Base-by-base conservation (phyloP, 2,797 vertebrate species). In the Bothrops alternatus region DNA sequence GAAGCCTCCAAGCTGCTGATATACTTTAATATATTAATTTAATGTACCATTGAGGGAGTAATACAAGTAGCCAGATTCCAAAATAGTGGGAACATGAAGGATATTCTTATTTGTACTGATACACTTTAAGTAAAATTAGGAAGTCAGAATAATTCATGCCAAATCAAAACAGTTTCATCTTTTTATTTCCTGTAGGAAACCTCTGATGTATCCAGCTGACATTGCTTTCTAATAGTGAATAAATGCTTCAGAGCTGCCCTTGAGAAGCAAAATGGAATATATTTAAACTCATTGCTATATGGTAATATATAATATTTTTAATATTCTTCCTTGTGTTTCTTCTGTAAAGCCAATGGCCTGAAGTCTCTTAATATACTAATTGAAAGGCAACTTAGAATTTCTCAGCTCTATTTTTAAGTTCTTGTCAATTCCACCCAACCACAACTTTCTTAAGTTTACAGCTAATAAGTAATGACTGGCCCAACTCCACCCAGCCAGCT, bases 231-330 rank as follows among this genome's bases (percentile, higher is more conserved):
- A 90, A 65, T 50, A 95, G 28, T 56, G 86, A 95, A 91, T 42
- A 95, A 96, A 95, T 37, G 93, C 89, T 95, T 96, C 93, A 93
- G 94, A 96, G 94, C 23, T 90, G 25, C 95, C 93, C 57, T 85
- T 47, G 93, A 95, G 91, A 95, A 95, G 23, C 94, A 95, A 90
- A 96, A 95, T 53, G 90, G 92, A 94, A 96, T 73, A 56, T 78
- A 94, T 92, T 96, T 96, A 95, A 96, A 96, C 94, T 96, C 88
- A 95, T 91, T 88, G 87, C 95, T 94, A 88, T 42, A 56, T 92
- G 94, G 91, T 60, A 91, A 93, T 57, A 93, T 93, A 92, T 60
- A 91, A 94, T 53, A 93, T 93, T 92, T 95, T 86, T 95, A 90
- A 96, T 91, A 95, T 91, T 90, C 92, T 95, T 96, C 94, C 93